phyloP scores from a whole-genome alignment of 92 coral and sea anemone species.

The Epizoanthus fatuus region DNA sequence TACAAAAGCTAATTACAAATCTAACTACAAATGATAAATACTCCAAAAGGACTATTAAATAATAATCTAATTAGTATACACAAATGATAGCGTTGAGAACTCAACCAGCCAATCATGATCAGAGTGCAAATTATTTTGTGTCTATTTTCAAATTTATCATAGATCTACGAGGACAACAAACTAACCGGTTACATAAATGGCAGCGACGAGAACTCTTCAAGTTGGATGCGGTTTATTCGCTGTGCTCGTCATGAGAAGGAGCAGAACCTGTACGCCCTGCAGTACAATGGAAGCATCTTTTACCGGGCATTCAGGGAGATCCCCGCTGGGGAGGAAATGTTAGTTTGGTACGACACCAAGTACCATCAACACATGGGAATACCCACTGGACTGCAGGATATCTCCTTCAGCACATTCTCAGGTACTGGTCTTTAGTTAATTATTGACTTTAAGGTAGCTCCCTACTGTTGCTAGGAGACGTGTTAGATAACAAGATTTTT shows the following conservation, averaged over 20 bases:
- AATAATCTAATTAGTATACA: too few relatives aligned
- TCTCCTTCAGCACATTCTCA: constrained; percentile 6
- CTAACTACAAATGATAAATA: too few relatives aligned
- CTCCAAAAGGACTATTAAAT: too few relatives aligned
- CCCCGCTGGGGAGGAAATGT: constrained; percentile 83
- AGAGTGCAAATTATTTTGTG: not conserved
- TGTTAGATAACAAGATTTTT: too few relatives aligned
- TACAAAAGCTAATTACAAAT: too few relatives aligned
- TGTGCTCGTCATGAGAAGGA: constrained; percentile 95
- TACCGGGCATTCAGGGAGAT: constrained; percentile 97
- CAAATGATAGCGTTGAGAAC: too few relatives aligned
- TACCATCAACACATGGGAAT: constrained; percentile 93
- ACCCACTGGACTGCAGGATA: constrained; percentile 77
- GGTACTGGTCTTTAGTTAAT: constrained; percentile 5
- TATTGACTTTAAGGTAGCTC: too few relatives aligned
- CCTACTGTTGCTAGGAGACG: too few relatives aligned
- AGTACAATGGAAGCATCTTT: constrained; percentile 85
- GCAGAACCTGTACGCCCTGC: constrained; percentile 93
- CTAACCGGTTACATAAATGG: constrained; percentile 86
- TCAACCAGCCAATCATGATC: too few relatives aligned
- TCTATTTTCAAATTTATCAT: not conserved
- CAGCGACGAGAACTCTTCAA: constrained; percentile 86
- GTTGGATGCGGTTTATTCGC: constrained; percentile 99
- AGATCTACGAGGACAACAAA: constrained; percentile 89
- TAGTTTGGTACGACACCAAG: constrained; percentile 96